Evolutionary conservation across 2,888 invertebrate genomes (phyloP), one percentile per base, ranked within the genome.

Genomic region (Danaus chrysippus): DNA sequence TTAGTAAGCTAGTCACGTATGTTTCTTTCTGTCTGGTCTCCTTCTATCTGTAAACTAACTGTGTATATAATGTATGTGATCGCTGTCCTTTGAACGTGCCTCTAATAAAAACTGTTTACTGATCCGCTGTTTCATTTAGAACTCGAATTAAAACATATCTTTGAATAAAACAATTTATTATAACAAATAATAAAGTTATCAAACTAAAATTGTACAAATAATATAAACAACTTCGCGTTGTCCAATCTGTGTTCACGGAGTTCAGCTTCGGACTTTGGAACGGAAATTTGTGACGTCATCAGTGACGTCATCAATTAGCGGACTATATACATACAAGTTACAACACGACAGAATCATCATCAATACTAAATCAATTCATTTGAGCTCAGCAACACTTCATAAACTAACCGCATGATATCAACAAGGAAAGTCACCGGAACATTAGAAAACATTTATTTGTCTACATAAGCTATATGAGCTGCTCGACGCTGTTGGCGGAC

Each of bases 401-500:
- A 42, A 19, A 53, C 17, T 43, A 15, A 54, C 54, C 17, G 54
- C 69, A 75, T 68, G 49, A 62, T 43, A 42, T 13, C 44, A 63
- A 59, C 59, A 65, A 34, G 62, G 66, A 68, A 78, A 76, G 74
- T 65, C 66, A 6, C 23, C 23, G 23, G 23, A 68, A 77, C 70
- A 65, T 75, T 81, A 67, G 79, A 86, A 84, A 82, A 34, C 76
- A 78, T 83, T 86, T 86, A 82, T 85, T 83, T 61, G 62, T 59
- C 61, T 66, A 70, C 59, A 66, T 42, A 64, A 64, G 58, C 88
- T 95, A 96, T 73, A 96, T 94, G 75, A 96, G 92, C 82, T 97
- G 97, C 86, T 97, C 97, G 64, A 94, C 94, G 80, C 96, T 96
- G 72, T 93, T 96, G 0, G 96, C 96, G 10, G 96, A 96, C 23